Percentiles rank a stretch among this genome's conserved stretches.
These are phyloP conservation scores for Phoxinus dragarum DNA, from an alignment of 2,797 vertebrate species.

Conservation along the genomic window DNA sequence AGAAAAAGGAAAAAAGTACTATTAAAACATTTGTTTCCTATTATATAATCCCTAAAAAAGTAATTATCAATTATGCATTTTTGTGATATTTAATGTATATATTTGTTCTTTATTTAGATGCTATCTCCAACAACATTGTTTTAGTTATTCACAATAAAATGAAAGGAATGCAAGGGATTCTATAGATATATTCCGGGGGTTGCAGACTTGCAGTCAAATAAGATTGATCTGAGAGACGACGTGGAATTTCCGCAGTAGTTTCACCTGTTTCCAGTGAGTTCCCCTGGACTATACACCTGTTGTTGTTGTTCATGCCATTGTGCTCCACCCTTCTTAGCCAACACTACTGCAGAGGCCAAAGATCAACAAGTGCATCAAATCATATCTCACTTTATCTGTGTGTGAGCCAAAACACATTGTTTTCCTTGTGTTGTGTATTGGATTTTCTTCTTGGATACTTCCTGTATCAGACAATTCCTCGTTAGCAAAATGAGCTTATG, in stretches of 20 bases:
- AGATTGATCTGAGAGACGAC: neutral
- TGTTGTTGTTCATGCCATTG: slow-evolving; percentile 52
- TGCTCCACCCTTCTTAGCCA: slow-evolving; percentile 55
- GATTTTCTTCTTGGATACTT: neutral
- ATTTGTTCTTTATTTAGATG: neutral
- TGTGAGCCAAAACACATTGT: neutral
- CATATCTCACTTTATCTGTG: neutral
- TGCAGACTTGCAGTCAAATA: slow-evolving; percentile 11
- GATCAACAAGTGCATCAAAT: slow-evolving; percentile 30
- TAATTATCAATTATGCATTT: neutral
- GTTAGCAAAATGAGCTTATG: neutral
- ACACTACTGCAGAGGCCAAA: slow-evolving; percentile 44
- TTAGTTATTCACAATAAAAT: neutral
- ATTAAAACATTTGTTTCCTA: neutral
- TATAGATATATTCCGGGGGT: neutral
- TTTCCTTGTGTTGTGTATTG: slow-evolving; percentile 1
- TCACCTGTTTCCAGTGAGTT: slow-evolving; percentile 30
- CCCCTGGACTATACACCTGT: slow-evolving; percentile 52
- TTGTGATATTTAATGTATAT: neutral
- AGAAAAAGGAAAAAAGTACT: neutral
- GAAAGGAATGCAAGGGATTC: neutral
- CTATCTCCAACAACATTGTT: neutral
- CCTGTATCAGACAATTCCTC: neutral
- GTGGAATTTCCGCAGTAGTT: neutral
- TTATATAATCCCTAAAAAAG: neutral